Percentiles rank a stretch among this genome's conserved stretches.
Evolutionary conservation across 2,113 vertebrate species (phyloP).

Genomic region (Acinonyx jubatus): DNA sequence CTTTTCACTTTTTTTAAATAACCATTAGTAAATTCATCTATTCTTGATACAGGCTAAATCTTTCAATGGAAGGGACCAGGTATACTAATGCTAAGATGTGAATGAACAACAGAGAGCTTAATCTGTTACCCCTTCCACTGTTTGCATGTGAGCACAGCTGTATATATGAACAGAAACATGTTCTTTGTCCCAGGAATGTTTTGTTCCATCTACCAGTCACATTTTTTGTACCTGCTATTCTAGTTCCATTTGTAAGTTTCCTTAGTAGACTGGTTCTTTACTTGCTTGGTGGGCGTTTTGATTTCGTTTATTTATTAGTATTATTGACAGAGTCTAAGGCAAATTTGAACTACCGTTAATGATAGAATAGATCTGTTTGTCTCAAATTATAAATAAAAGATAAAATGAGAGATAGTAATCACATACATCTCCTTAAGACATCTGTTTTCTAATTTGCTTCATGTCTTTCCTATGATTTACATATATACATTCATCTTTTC

Average conservation of each 20-base stretch:
- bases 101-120: not conserved
- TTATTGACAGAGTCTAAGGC: not conserved
- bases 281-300: not conserved
- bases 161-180: not conserved
- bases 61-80: not conserved
- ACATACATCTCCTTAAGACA: not conserved
- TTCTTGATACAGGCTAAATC: not conserved
- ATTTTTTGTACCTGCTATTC: not conserved
- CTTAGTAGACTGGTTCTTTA: not conserved
- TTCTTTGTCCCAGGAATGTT: not conserved
- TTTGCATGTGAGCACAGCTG: not conserved
- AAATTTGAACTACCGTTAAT: conserved; percentile 23
- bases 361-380: not conserved
- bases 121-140: not conserved
- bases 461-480: not conserved
- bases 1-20: not conserved
- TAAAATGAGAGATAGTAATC: not conserved
- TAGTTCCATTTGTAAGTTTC: not conserved
- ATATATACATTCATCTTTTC: not conserved
- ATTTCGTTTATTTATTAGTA: not conserved
- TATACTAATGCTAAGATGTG: not conserved
- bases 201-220: not conserved
- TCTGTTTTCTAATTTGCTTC: not conserved
- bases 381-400: not conserved
- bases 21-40: not conserved